A percentile compares a stretch with the other conserved stretches of the same genome.
Conservation (phyloP, 2,113 vertebrate genomes). For the Eptesicus fuscus region DNA sequence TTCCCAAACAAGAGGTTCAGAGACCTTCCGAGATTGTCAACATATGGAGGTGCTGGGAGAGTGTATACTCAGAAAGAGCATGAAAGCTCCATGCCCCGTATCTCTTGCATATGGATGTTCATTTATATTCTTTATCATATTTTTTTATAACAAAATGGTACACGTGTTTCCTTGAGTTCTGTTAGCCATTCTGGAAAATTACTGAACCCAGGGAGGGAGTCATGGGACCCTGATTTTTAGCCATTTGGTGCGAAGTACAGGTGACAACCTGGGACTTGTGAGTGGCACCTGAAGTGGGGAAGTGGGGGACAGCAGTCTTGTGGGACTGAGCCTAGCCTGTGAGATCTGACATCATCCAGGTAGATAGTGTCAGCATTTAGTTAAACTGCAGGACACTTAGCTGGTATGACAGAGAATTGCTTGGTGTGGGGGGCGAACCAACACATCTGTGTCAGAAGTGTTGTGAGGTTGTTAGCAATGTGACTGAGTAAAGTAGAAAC, state of each 20-base stretch:
- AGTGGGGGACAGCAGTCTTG: background rate
- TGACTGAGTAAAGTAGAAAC: background rate
- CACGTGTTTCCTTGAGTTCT: background rate
- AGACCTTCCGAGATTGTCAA: background rate
- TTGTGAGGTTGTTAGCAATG: background rate
- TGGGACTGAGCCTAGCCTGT: background rate
- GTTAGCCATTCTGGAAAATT: background rate
- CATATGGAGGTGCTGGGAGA: background rate
- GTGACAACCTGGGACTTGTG: background rate
- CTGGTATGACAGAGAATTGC: background rate
- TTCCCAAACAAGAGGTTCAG: background rate
- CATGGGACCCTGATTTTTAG: background rate
- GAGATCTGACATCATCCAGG: background rate
- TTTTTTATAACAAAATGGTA: background rate
- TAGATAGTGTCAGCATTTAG: background rate
- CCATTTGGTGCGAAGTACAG: background rate
- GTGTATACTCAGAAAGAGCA: background rate
- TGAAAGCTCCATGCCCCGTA: too few relatives aligned
- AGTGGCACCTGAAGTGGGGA: background rate
- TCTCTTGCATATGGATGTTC: background rate
- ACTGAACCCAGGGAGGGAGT: background rate
- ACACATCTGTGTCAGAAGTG: background rate
- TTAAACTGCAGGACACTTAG: background rate
- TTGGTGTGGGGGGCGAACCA: background rate
- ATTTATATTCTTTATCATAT: background rate